Percentiles rank a stretch among this genome's conserved stretches.
Conservation (phyloP, 2,113 vertebrate genomes). For the Prinia subflava region DNA sequence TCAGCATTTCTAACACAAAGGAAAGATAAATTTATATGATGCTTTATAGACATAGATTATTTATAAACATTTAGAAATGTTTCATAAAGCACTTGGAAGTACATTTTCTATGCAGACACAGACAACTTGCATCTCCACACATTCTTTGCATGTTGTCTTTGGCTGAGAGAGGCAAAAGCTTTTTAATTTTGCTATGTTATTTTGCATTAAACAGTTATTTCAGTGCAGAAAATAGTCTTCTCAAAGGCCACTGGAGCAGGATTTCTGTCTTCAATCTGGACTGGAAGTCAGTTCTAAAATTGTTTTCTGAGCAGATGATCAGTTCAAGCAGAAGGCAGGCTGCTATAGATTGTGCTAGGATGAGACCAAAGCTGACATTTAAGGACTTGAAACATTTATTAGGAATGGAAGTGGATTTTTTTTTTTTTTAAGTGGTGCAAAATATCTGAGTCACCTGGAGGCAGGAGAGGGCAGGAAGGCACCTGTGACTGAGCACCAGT, state of each 20-base stretch:
- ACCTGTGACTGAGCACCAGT: fast-evolving
- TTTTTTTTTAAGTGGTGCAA: neutral
- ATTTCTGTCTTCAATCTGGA: neutral
- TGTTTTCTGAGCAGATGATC: neutral
- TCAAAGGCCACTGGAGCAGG: neutral
- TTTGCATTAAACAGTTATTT: neutral
- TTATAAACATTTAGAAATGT: neutral
- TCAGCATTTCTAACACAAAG: neutral
- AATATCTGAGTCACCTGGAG: neutral
- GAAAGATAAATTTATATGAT: neutral
- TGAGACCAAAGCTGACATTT: neutral
- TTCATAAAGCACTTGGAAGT: neutral
- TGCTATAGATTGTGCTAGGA: neutral
- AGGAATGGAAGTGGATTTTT: neutral
- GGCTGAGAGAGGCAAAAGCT: neutral
- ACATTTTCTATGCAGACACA: neutral
- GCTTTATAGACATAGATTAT: neutral
- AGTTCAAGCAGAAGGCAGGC: neutral
- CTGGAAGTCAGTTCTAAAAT: neutral
- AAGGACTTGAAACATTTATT: neutral
- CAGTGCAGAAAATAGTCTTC: neutral
- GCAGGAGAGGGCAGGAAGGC: neutral
- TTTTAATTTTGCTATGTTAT: neutral
- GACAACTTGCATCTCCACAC: neutral
- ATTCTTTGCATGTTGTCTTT: neutral